These are phyloP conservation scores for Globia sparganii DNA, from an alignment of 2,888 invertebrate species.

Conservation along the genomic window DNA sequence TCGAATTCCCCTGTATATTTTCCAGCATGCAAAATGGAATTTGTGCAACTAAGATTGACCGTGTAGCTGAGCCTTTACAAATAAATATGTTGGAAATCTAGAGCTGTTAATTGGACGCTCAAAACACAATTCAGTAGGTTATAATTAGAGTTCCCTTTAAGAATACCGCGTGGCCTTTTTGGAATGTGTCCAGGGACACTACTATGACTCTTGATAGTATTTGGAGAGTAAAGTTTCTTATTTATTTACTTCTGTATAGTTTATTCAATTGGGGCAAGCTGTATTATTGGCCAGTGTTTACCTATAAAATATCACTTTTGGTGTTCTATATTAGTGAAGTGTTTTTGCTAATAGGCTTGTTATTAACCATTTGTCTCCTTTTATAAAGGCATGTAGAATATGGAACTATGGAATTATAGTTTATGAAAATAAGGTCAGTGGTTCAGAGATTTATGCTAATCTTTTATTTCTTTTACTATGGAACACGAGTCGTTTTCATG, in stretches of 20 bases:
- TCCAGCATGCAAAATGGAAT: neutral
- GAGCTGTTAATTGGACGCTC: constrained; percentile 77
- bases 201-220: constrained; percentile 63
- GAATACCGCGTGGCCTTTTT: constrained; percentile 73
- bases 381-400: neutral
- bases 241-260: constrained; percentile 34
- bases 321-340: neutral
- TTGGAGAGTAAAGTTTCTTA: constrained; percentile 31
- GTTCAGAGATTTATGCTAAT: neutral
- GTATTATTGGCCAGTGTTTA: constrained; percentile 18
- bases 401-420: no score
- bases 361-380: neutral
- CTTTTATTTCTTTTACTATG: neutral
- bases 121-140: constrained; percentile 78
- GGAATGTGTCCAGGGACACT: constrained; percentile 73
- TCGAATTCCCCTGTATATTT: neutral
- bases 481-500: neutral
- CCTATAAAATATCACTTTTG: neutral
- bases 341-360: neutral
- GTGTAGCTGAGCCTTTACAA: constrained; percentile 53
- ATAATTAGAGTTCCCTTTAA: constrained; percentile 79
- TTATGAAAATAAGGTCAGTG: neutral
- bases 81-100: constrained; percentile 65
- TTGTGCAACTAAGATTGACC: constrained; percentile 11
- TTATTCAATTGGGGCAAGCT: constrained; percentile 19